phyloP scores from a whole-genome alignment of 2,888 invertebrate genomes.

The Drosophila testacea region DNA sequence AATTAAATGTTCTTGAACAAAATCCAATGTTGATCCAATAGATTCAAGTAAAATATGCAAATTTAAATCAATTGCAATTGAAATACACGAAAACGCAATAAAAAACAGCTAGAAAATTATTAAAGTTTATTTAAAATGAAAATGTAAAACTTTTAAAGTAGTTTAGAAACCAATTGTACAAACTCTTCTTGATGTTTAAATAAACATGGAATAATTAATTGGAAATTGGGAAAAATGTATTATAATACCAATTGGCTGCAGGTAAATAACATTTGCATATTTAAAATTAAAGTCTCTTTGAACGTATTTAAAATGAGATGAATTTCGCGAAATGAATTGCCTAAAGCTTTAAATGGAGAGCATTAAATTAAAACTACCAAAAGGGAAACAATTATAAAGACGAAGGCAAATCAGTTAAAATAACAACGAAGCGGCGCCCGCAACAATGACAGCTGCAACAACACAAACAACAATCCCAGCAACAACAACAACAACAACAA shows the following conservation, averaged over 20 bases:
- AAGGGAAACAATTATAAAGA: slow-evolving; percentile 26
- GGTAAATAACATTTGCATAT: background rate
- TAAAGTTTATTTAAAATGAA: too few species aligned
- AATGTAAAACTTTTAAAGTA: too few species aligned
- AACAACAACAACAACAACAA: slow-evolving; percentile 24
- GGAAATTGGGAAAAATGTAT: background rate
- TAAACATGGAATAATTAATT: background rate
- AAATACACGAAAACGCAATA: too few species aligned
- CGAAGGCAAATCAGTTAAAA: slow-evolving; percentile 47
- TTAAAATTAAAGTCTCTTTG: slow-evolving; percentile 2
- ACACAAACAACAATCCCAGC: slow-evolving; percentile 23
- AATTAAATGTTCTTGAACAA: too few species aligned
- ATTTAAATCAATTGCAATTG: too few species aligned
- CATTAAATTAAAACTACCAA: slow-evolving; percentile 18
- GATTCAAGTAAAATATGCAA: too few species aligned
- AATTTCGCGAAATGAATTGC: slow-evolving; percentile 2
- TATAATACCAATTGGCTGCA: background rate
- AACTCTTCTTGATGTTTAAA: too few species aligned
- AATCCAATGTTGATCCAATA: too few species aligned
- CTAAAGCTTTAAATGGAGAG: slow-evolving; percentile 9
- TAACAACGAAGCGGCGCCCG: slow-evolving; percentile 21
- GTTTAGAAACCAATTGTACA: too few species aligned
- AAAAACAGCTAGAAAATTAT: too few species aligned
- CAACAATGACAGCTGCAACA: slow-evolving; percentile 47
- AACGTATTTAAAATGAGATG: slow-evolving; percentile 6